Conservation (phyloP, 2,797 vertebrate genomes). For the Otolemur crassicaudatus region DNA sequence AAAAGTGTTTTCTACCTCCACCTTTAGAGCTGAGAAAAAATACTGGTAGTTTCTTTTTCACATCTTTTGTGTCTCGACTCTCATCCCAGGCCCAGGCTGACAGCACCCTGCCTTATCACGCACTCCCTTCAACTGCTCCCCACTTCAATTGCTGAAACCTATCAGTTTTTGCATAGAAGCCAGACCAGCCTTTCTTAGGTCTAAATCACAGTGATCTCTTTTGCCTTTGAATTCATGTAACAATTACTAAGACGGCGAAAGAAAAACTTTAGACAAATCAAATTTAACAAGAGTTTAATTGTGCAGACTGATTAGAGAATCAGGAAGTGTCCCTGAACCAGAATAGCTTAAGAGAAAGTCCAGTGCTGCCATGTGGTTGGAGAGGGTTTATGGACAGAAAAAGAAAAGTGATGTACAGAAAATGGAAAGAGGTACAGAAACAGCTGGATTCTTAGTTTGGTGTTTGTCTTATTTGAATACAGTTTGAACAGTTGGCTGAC, state of each 20-base stretch:
- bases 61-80: background rate
- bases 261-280: background rate
- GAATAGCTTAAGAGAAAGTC: background rate
- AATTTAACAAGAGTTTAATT: background rate
- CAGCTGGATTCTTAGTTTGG: background rate
- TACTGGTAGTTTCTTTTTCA: background rate
- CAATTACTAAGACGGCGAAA: background rate
- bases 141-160: background rate
- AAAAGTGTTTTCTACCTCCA: background rate
- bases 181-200: background rate
- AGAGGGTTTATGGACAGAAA: background rate
- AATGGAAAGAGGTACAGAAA: background rate
- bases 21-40: background rate
- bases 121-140: background rate
- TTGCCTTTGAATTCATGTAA: background rate
- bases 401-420: background rate
- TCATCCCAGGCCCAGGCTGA: background rate
- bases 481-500: background rate
- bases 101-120: fast-evolving
- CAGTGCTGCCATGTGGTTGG: background rate
- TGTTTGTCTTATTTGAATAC: background rate
- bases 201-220: background rate
- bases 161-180: background rate
- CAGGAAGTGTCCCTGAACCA: background rate
- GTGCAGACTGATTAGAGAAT: background rate